Evolutionary conservation across 2,113 vertebrate genomes (phyloP), one percentile per base, ranked within the genome.

Genomic region (Petaurus breviceps): DNA sequence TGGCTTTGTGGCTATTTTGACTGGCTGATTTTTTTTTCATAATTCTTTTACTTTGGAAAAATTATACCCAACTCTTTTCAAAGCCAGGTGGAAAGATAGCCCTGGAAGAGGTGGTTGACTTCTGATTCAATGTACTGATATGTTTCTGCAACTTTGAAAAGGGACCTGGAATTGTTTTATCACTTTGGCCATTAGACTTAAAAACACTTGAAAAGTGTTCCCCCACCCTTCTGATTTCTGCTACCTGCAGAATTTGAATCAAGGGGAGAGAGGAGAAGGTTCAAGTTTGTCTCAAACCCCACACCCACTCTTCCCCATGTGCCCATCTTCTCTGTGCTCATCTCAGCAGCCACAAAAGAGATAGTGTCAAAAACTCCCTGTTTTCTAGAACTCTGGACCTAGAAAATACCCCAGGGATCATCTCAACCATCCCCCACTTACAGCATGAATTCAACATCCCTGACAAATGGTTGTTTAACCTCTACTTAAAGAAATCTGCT

Each of bases 221-320:
- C 84, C 93, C 49, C 9, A 92, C 95, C 47, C 53, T 94, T 68
- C 95, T 95, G 37, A 53, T 54, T 94, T 92, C 95, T 51, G 93
- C 95, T 95, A 77, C 90, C 89, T 94, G 91, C 91, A 92, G 25
- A 95, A 95, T n/a, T 90, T 93, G 92, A 77, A 96, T 89, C 37
- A 57, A 3, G n/a, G 51, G 31, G 77, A 12, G 43, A 11, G 25
- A 90, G 94, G 9, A 90, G 52, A 14, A 8, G 16, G 0, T n/a
- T 91, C 90, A 31, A 91, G 47, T 95, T 77, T 90, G n/a, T 46
- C 57, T 37, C 93, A 14, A 89, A 57, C 57, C 43, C 50, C 28
- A 77, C 8, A 0, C 51, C 57, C 46, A 49, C 24, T 49, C 47
- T 31, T 22, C 23, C 31, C 0, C 46, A 28, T 16, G 28, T 2